A percentile compares a stretch with the other conserved stretches of the same genome.
Evolutionary conservation across 1,140 invertebrate species (phyloP).

Genomic region (Drosophila eugracilis): DNA sequence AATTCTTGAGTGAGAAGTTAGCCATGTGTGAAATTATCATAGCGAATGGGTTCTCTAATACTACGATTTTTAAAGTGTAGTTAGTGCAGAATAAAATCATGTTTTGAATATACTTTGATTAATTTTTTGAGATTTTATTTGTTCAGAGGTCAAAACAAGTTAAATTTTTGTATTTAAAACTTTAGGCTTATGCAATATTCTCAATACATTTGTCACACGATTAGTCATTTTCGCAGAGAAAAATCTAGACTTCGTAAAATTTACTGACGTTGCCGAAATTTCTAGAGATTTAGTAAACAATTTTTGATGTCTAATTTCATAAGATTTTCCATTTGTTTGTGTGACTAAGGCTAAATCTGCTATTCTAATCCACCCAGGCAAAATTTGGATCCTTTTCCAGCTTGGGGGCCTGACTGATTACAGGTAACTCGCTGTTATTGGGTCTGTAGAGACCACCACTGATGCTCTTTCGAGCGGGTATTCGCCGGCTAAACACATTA

Average conservation of each 20-base stretch:
- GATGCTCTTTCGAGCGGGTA: constrained; percentile 31
- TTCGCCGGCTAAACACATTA: constrained; percentile 61
- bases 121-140: too few species aligned
- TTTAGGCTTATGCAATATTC: too few species aligned
- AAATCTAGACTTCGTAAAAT: background rate
- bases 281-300: background rate
- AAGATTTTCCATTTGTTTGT: background rate
- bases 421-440: constrained; percentile 67
- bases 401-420: constrained; percentile 18
- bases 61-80: background rate
- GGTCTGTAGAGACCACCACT: constrained; percentile 55
- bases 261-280: background rate
- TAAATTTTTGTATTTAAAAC: too few species aligned
- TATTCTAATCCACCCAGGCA: constrained; percentile 75
- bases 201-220: background rate
- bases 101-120: too few species aligned
- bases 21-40: too few species aligned
- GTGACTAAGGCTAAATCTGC: background rate
- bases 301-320: background rate
- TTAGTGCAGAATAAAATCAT: too few species aligned
- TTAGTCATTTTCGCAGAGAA: background rate
- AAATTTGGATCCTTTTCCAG: constrained; percentile 74
- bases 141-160: too few species aligned
- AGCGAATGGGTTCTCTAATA: background rate
- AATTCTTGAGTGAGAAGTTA: background rate